A percentile compares a stretch with the other conserved stretches of the same genome.
Conservation (phyloP, 2,113 vertebrate species). For the Ptyas mucosa region DNA sequence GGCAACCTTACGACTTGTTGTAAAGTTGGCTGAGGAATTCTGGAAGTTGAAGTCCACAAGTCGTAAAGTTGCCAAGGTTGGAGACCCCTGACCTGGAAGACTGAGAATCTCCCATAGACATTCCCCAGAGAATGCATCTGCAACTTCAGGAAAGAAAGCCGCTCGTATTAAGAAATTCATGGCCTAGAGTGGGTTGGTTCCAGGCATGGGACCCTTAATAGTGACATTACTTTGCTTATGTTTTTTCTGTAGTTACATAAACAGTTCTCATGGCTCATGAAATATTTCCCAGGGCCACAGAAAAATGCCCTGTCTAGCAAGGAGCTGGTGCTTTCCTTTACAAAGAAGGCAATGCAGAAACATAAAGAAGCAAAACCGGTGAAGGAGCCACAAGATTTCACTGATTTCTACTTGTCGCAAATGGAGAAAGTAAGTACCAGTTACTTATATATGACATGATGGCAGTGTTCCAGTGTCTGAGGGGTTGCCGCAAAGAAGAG, state of each 20-base stretch:
- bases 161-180: background rate
- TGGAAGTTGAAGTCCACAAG: too few species aligned
- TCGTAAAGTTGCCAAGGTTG: too few species aligned
- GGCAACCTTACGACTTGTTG: too few species aligned
- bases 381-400: background rate
- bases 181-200: background rate
- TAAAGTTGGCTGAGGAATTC: too few species aligned
- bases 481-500: too few species aligned
- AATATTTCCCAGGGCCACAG: slow-evolving; percentile 33
- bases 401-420: slow-evolving; percentile 33
- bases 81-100: too few species aligned
- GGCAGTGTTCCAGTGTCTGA: too few species aligned
- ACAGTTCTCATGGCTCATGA: slow-evolving; percentile 27
- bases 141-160: background rate
- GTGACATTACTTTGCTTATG: background rate
- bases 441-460: background rate
- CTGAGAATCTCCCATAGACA: too few species aligned
- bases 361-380: background rate
- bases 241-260: slow-evolving; percentile 25
- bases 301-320: slow-evolving; percentile 18
- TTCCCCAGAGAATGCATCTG: background rate
- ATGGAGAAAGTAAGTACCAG: slow-evolving; percentile 33
- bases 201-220: too few species aligned
- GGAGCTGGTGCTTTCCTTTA: background rate
- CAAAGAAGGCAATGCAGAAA: slow-evolving; percentile 18